phyloP scores from a whole-genome alignment of 2,888 invertebrate species.

The Mimachlamys varia region DNA sequence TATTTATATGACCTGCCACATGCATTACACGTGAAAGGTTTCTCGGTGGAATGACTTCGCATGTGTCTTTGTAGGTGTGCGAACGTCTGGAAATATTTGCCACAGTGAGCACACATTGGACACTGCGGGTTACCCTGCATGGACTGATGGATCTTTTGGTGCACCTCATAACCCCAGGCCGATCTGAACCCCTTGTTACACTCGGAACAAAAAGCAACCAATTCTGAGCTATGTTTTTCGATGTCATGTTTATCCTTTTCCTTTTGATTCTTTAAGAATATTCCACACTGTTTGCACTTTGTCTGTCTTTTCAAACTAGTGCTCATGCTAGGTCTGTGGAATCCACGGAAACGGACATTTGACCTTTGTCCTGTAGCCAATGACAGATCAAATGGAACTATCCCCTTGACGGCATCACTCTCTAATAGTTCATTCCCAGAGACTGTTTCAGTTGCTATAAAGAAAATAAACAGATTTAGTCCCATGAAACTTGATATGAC shows the following conservation, averaged over 20 bases:
- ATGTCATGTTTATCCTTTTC: constrained; percentile 16
- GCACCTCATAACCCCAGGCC: constrained; percentile 13
- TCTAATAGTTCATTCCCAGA: background rate
- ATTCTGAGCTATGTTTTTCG: background rate
- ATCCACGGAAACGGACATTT: constrained; percentile 18
- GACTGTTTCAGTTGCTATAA: constrained; percentile 15
- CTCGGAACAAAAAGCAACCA: background rate
- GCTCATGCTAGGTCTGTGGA: constrained; percentile 31
- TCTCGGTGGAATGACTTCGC: background rate
- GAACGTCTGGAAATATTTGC: background rate
- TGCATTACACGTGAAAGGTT: constrained; percentile 3
- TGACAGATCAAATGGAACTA: constrained; percentile 25
- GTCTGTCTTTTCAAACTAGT: constrained; percentile 24
- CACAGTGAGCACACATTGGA: constrained; percentile 40
- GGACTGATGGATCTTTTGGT: constrained; percentile 10
- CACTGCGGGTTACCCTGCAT: constrained; percentile 17
- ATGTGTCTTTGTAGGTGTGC: background rate
- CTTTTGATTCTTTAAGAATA: constrained; percentile 26
- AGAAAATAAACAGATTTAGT: constrained; percentile 31
- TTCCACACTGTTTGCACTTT: constrained; percentile 30
- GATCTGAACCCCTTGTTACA: constrained; percentile 24
- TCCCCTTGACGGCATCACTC: constrained; percentile 8
- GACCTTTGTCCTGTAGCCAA: constrained; percentile 27
- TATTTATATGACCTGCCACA: constrained; percentile 23
- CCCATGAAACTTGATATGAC: constrained; percentile 1